Conservation (phyloP, 2,888 invertebrate species). For the Hofmannophila pseudospretella region DNA sequence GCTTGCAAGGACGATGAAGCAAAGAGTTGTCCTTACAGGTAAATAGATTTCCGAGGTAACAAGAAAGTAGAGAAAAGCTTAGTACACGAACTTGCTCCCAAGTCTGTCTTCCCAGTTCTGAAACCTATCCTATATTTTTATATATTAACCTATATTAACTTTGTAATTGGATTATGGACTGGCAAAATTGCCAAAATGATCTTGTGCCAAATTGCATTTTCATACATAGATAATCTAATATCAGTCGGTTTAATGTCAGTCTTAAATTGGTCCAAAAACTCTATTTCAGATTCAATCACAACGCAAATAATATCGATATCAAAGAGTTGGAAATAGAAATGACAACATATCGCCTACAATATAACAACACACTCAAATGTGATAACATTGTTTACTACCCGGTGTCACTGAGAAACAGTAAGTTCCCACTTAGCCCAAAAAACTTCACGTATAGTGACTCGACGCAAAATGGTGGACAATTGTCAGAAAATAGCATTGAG, state of each 20-base stretch:
- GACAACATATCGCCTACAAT: conserved; percentile 43
- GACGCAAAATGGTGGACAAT: conserved; percentile 9
- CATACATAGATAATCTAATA: too few relatives aligned
- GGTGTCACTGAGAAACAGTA: conserved; percentile 61
- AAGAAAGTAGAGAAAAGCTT: too few relatives aligned
- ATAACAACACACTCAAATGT: conserved; percentile 48
- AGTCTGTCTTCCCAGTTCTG: too few relatives aligned
- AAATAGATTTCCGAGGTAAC: too few relatives aligned
- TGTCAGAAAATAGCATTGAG: conserved; percentile 5
- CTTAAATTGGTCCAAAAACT: too few relatives aligned
- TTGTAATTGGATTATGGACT: too few relatives aligned
- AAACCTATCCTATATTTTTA: too few relatives aligned
- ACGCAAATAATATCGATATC: conserved; percentile 52
- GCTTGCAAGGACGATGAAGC: conserved; percentile 55
- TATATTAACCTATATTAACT: too few relatives aligned
- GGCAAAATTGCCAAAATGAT: too few relatives aligned
- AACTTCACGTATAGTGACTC: conserved; percentile 40
- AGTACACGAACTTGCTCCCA: too few relatives aligned
- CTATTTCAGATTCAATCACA: conserved; percentile 51
- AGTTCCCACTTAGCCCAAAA: conserved; percentile 59
- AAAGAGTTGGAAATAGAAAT: conserved; percentile 64
- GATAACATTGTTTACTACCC: conserved; percentile 69
- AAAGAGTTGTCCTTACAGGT: conserved; percentile 62
- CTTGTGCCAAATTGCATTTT: too few relatives aligned
- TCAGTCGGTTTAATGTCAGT: too few relatives aligned